Evolutionary conservation across 2,888 invertebrate species (phyloP).

Genomic region (Phoenoteleia sp.): DNA sequence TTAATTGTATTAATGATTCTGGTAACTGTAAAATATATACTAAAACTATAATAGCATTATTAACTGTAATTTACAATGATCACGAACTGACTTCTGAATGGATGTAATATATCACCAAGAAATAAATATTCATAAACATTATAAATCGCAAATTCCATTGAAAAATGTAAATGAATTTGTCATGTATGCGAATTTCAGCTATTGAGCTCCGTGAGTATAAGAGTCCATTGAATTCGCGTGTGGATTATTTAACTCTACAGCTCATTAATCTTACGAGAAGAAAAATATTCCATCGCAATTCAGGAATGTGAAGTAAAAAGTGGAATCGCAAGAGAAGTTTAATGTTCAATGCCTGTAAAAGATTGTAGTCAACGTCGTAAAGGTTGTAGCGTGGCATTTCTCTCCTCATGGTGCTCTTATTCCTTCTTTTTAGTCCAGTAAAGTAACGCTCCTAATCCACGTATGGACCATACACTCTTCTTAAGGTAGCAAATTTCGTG

Average conservation of each 20-base stretch:
- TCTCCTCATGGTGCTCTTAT: slow-evolving; percentile 29
- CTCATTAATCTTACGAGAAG: slow-evolving; percentile 44
- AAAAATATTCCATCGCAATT: slow-evolving; percentile 44
- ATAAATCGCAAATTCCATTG: too few relatives aligned
- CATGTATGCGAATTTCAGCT: too few relatives aligned
- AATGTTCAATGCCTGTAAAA: slow-evolving; percentile 53
- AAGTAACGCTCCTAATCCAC: slow-evolving; percentile 52
- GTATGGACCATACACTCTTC: slow-evolving; percentile 24
- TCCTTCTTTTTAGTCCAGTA: slow-evolving; percentile 26
- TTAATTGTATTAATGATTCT: too few relatives aligned
- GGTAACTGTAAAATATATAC: too few relatives aligned
- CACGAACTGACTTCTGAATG: too few relatives aligned
- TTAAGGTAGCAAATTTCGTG: slow-evolving; percentile 13
- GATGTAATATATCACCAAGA: too few relatives aligned
- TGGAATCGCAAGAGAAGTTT: slow-evolving; percentile 33
- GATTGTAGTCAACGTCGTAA: slow-evolving; percentile 53
- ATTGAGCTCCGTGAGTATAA: too few relatives aligned
- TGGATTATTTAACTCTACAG: slow-evolving; percentile 37
- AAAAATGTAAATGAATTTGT: too few relatives aligned
- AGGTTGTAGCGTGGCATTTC: slow-evolving; percentile 38
- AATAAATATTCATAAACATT: too few relatives aligned
- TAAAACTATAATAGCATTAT: too few relatives aligned
- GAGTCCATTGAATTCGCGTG: slow-evolving; percentile 17
- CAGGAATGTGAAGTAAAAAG: slow-evolving; percentile 51
- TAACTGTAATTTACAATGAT: too few relatives aligned